These are phyloP conservation scores for Popillia japonica DNA, from an alignment of 1,140 invertebrate species.

Conservation along the genomic window DNA sequence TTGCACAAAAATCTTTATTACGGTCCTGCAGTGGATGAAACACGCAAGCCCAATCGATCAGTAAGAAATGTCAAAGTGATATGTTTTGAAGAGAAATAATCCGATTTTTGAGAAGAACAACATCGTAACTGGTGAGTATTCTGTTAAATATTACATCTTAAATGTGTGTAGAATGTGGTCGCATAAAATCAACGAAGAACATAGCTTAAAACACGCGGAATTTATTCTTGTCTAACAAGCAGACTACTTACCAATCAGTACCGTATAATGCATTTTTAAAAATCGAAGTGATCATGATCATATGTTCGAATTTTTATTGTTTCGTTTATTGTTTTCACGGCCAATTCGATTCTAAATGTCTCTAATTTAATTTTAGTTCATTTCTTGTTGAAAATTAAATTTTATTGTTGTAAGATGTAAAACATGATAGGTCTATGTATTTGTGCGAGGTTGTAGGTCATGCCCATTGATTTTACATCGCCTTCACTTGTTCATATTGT, in stretches of 20 bases:
- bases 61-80: slow-evolving; percentile 42
- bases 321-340: not conserved
- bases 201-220: not conserved
- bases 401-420: not conserved
- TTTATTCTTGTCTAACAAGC: not conserved
- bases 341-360: not conserved
- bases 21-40: not conserved
- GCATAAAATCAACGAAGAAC: not conserved
- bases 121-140: slow-evolving; percentile 7
- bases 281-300: not conserved
- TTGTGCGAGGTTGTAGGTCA: slow-evolving; percentile 42
- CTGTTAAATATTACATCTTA: slow-evolving; percentile 24
- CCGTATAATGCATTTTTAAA: slow-evolving; percentile 24
- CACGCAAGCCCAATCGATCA: slow-evolving; percentile 39
- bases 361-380: not conserved
- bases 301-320: not conserved
- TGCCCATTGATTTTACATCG: slow-evolving; percentile 45
- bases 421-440: not conserved
- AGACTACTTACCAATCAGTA: slow-evolving; percentile 5
- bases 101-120: slow-evolving; percentile 35
- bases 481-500: slow-evolving; percentile 8
- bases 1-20: not conserved
- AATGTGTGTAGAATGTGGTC: not conserved
- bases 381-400: not conserved
- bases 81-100: slow-evolving; percentile 39